These are phyloP conservation scores for Sturnira hondurensis DNA, from an alignment of 2,113 vertebrate species.

Conservation along the genomic window DNA sequence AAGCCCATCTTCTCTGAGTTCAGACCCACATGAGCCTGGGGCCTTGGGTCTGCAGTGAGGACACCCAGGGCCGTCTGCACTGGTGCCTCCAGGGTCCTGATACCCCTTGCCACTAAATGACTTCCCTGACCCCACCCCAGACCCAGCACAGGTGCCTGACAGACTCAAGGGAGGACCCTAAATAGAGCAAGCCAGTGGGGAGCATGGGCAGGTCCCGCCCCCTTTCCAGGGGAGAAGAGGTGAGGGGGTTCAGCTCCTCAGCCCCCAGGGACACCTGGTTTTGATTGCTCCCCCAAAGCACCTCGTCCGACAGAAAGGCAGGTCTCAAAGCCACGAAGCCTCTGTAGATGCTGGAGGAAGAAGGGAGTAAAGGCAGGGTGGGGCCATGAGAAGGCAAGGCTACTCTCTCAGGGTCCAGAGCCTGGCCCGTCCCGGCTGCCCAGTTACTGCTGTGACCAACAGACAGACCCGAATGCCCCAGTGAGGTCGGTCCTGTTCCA, in stretches of 20 bases:
- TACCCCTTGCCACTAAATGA: not conserved
- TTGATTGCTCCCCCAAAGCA: not conserved
- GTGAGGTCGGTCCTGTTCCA: not conserved
- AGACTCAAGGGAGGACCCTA: not conserved
- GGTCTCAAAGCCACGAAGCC: not conserved
- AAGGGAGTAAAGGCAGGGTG: too few species aligned
- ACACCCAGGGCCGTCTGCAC: not conserved
- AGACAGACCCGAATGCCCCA: accelerated
- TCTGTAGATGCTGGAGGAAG: not conserved
- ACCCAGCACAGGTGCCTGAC: not conserved
- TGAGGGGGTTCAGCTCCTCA: not conserved
- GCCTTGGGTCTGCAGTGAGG: not conserved
- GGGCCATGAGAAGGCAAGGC: too few species aligned
- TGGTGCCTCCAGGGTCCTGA: not conserved
- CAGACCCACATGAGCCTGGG: not conserved
- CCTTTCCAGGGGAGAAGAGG: not conserved
- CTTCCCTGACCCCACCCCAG: not conserved
- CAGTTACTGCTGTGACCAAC: accelerated
- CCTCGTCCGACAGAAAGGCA: too few species aligned
- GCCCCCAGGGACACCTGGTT: not conserved
- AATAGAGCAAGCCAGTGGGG: not conserved
- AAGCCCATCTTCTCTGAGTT: not conserved
- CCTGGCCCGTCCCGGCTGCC: not conserved
- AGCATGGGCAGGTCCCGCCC: not conserved
- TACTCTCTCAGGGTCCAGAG: not conserved